A percentile compares a stretch with the other conserved stretches of the same genome.
Conservation (phyloP, 2,888 invertebrate species). For the Junonia oenone region DNA sequence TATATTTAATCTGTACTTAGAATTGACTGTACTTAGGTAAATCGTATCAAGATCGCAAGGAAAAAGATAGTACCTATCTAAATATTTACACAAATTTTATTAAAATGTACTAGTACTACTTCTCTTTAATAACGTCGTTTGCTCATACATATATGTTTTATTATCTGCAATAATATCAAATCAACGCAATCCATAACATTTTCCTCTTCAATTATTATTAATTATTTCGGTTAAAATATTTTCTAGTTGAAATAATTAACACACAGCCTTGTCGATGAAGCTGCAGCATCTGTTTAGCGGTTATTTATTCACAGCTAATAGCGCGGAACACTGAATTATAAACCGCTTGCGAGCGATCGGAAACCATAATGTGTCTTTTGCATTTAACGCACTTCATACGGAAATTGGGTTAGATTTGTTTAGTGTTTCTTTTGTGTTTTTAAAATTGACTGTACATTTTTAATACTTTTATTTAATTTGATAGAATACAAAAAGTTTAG, state of each 20-base stretch:
- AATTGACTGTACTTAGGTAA: no score
- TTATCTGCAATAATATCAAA: neutral
- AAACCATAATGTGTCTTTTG: neutral
- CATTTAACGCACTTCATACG: neutral
- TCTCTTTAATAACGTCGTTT: no score
- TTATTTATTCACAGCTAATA: conserved; percentile 4
- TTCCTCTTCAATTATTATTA: neutral
- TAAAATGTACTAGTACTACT: no score
- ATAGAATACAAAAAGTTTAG: no score
- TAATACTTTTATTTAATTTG: no score
- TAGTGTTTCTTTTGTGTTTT: neutral
- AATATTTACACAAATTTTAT: no score
- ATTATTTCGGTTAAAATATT: neutral
- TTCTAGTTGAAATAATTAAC: neutral
- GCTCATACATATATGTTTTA: neutral
- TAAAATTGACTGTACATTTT: no score
- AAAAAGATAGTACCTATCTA: no score
- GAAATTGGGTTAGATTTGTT: neutral
- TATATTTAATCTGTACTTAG: no score
- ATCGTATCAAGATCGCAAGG: no score
- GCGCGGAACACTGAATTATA: neutral
- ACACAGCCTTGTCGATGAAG: neutral
- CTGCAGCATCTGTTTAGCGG: neutral
- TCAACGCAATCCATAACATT: neutral
- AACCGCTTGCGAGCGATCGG: neutral